Conservation (phyloP, 92 coral and sea anemone genomes). For the Pocillopora meandrina region DNA sequence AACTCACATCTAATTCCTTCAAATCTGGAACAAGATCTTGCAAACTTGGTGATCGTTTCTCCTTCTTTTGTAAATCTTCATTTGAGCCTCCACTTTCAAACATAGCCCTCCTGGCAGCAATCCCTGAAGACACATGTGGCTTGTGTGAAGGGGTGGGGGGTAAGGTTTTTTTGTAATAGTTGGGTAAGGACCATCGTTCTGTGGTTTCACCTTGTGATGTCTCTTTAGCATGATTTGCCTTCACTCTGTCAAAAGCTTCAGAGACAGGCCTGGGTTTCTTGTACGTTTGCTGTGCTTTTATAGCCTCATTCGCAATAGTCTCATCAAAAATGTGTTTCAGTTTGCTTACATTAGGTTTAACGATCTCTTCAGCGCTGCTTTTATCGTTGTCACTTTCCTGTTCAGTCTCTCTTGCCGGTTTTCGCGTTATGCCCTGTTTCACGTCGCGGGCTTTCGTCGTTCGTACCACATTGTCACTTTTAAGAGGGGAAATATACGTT, state of each 20-base stretch:
- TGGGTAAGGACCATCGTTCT: constrained; percentile 86
- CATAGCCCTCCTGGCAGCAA: constrained; percentile 83
- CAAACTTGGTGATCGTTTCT: constrained; percentile 70
- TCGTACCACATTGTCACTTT: constrained; percentile 30
- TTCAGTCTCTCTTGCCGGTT: constrained; percentile 22
- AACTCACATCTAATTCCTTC: constrained; percentile 25
- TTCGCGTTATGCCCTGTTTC: constrained; percentile 43
- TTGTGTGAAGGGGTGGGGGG: constrained; percentile 58
- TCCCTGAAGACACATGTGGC: constrained; percentile 80
- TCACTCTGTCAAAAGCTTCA: constrained; percentile 41
- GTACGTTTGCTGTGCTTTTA: constrained; percentile 53
- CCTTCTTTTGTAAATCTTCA: constrained; percentile 57
- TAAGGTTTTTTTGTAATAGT: constrained; percentile 69
- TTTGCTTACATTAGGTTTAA: constrained; percentile 78
- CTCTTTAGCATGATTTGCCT: not conserved
- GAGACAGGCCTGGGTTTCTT: constrained; percentile 74
- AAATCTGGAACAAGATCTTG: constrained; percentile 82
- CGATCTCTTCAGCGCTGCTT: constrained; percentile 12
- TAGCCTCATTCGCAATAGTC: constrained; percentile 67
- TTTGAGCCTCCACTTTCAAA: constrained; percentile 66
- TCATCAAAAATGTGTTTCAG: constrained; percentile 83
- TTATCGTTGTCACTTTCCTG: not conserved
- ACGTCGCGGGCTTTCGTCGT: constrained; percentile 29
- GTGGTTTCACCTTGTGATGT: not conserved
- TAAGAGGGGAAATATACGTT: constrained; percentile 13